Evolutionary conservation across 2,888 invertebrate species (phyloP).

Genomic region (Volucella zonaria): DNA sequence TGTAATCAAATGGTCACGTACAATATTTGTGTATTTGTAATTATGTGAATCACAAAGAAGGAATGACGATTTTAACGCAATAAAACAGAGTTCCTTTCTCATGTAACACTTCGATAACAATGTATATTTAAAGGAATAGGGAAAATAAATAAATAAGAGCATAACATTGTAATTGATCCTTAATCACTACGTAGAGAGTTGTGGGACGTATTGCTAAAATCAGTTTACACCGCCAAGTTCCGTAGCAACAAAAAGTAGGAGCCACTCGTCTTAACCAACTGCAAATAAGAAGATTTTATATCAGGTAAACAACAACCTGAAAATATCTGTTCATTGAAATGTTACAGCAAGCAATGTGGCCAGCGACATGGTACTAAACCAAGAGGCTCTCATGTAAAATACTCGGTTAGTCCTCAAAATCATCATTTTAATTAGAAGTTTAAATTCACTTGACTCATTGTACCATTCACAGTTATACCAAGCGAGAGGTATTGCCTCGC

Average conservation of each 20-base stretch:
- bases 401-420: conserved; percentile 76
- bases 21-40: too few relatives aligned
- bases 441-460: conserved; percentile 77
- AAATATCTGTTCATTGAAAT: neutral
- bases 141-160: too few relatives aligned
- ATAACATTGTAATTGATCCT: too few relatives aligned
- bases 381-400: conserved; percentile 76
- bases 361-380: conserved; percentile 78
- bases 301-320: neutral
- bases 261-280: conserved; percentile 27
- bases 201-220: neutral
- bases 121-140: too few relatives aligned
- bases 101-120: too few relatives aligned
- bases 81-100: too few relatives aligned
- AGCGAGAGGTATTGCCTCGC: conserved; percentile 76
- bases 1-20: too few relatives aligned
- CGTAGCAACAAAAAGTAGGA: conserved; percentile 30
- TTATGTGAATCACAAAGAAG: too few relatives aligned
- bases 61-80: too few relatives aligned
- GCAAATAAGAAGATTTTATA: neutral
- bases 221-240: neutral
- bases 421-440: conserved; percentile 78
- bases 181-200: too few relatives aligned
- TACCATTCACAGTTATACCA: conserved; percentile 79
- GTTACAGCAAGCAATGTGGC: conserved; percentile 72